Evolutionary conservation across 2,113 vertebrate species (phyloP).

Genomic region (Ptilonorhynchus violaceus): DNA sequence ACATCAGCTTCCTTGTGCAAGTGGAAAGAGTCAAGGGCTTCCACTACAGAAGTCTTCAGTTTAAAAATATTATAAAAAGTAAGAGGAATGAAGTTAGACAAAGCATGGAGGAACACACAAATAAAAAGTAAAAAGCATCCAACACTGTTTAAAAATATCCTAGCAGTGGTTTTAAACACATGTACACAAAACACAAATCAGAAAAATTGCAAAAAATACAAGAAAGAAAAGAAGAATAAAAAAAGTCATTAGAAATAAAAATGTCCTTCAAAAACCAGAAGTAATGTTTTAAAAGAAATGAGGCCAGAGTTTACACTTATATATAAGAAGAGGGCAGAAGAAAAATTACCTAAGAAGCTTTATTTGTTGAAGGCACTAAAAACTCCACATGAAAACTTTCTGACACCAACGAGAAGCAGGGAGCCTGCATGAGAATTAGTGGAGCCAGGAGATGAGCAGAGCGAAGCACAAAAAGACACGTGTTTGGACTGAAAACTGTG

Average conservation of each 20-base stretch:
- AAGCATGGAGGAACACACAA: not conserved
- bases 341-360: not conserved
- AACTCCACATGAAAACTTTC: not conserved
- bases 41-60: not conserved
- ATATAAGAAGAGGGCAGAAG: not conserved
- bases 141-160: not conserved
- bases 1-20: not conserved
- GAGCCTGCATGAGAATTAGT: not conserved
- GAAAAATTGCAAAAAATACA: not conserved
- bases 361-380: not conserved
- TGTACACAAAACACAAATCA: not conserved
- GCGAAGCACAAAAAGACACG: rapidly evolving
- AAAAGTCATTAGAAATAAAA: not conserved
- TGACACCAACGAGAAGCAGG: rapidly evolving
- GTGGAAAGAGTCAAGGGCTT: not conserved
- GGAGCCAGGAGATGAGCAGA: not conserved
- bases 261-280: not conserved
- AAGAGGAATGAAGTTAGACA: not conserved
- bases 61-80: not conserved
- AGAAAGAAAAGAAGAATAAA: not conserved
- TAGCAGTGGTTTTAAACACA: not conserved
- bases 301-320: not conserved
- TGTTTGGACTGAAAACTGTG: rapidly evolving
- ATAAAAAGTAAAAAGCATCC: not conserved
- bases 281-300: not conserved